These are phyloP conservation scores for Barbus barbus DNA, from an alignment of 2,113 vertebrate genomes.

Conservation along the genomic window DNA sequence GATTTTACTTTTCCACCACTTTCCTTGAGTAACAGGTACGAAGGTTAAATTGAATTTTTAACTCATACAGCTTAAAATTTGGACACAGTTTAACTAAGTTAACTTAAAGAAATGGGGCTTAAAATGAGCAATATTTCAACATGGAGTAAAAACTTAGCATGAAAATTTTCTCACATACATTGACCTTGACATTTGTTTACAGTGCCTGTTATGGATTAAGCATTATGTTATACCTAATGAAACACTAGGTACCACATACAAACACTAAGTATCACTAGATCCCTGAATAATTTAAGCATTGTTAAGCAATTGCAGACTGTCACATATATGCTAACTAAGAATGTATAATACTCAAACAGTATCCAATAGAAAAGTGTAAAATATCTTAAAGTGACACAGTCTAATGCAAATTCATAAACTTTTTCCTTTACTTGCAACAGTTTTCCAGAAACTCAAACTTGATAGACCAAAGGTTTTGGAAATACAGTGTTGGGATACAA, in stretches of 20 bases:
- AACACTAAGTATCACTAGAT: not conserved
- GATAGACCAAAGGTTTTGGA: too few species aligned
- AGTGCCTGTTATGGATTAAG: not conserved
- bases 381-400: not conserved
- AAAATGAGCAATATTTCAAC: too few species aligned
- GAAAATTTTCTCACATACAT: not conserved
- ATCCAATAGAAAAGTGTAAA: not conserved
- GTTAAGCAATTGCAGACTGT: too few species aligned
- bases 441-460: not conserved
- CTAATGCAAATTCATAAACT: not conserved
- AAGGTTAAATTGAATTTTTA: too few species aligned
- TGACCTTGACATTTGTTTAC: not conserved
- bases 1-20: not conserved
- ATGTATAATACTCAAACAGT: not conserved
- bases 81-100: too few species aligned
- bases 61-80: too few species aligned
- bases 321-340: too few species aligned
- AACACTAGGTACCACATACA: not conserved
- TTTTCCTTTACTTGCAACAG: not conserved
- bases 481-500: too few species aligned
- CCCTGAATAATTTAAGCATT: slow-evolving; percentile 2
- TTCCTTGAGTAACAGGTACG: not conserved
- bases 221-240: not conserved
- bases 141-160: not conserved
- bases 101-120: too few species aligned